Conservation (phyloP, 1,140 invertebrate species). For the Trichonephila clavata region DNA sequence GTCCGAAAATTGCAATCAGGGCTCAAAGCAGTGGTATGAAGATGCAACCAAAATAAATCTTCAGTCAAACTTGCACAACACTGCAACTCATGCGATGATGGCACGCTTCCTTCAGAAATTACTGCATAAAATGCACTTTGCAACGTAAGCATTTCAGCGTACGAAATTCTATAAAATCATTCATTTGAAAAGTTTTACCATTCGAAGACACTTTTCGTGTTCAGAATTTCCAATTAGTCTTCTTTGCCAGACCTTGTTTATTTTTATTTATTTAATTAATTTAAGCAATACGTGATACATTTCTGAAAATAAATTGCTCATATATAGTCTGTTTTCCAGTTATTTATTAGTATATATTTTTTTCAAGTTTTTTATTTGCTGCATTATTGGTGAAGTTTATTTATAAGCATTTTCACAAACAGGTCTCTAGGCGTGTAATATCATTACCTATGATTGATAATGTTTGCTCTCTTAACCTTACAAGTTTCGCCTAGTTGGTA, state of each 20-base stretch:
- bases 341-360: not conserved
- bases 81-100: not conserved
- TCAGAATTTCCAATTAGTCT: conserved; percentile 1
- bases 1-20: conserved; percentile 22
- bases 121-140: too few species aligned
- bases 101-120: too few species aligned
- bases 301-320: not conserved
- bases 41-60: not conserved
- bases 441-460: not conserved
- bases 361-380: not conserved
- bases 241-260: not conserved
- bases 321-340: not conserved
- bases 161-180: not conserved
- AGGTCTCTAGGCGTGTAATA: not conserved
- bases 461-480: not conserved
- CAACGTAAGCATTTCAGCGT: not conserved
- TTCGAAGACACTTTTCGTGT: not conserved
- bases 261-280: not conserved
- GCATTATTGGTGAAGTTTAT: not conserved
- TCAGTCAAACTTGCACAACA: not conserved
- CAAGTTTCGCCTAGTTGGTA: not conserved
- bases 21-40: not conserved
- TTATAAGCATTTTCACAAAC: not conserved
- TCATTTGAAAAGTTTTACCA: not conserved
- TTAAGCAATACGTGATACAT: not conserved